Conservation (phyloP, 2,888 invertebrate species). For the Hirtodrosophila alboralis region DNA sequence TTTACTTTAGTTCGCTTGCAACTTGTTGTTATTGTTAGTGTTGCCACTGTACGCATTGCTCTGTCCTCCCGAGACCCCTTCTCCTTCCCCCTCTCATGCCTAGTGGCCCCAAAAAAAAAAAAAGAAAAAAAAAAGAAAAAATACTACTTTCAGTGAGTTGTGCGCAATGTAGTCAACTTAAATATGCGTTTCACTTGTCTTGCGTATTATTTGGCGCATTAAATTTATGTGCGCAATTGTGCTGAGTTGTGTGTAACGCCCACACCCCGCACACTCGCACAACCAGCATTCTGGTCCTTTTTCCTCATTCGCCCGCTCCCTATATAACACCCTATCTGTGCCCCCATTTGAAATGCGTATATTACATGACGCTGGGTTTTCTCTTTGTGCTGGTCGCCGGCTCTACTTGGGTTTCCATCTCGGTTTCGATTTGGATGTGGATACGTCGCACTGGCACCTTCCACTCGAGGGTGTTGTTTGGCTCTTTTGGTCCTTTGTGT, state of each 20-base stretch:
- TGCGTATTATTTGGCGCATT: conserved; percentile 77
- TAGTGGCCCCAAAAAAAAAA: not conserved
- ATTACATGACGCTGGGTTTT: conserved; percentile 43
- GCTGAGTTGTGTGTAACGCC: conserved; percentile 67
- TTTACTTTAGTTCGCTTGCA: not conserved
- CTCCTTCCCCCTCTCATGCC: no score
- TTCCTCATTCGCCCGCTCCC: not conserved
- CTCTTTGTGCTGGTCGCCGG: conserved; percentile 31
- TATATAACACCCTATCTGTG: conserved; percentile 3
- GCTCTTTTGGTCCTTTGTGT: conserved; percentile 66
- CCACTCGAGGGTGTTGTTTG: conserved; percentile 9
- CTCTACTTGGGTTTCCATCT: conserved; percentile 51
- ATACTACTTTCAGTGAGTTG: conserved; percentile 22
- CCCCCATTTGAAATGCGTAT: conserved; percentile 35
- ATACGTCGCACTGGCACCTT: conserved; percentile 39
- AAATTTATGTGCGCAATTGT: conserved; percentile 79
- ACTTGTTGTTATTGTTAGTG: not conserved
- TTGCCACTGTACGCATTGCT: conserved; percentile 22
- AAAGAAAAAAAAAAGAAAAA: no score
- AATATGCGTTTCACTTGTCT: conserved; percentile 65
- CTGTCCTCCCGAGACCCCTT: no score
- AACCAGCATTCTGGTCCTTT: not conserved
- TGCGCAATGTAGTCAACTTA: conserved; percentile 38
- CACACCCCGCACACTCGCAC: conserved; percentile 6
- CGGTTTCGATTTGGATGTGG: conserved; percentile 52